Evolutionary conservation across 35 echinoderm and acorn worm species (phyloP).

Genomic region (Anneissia japonica): DNA sequence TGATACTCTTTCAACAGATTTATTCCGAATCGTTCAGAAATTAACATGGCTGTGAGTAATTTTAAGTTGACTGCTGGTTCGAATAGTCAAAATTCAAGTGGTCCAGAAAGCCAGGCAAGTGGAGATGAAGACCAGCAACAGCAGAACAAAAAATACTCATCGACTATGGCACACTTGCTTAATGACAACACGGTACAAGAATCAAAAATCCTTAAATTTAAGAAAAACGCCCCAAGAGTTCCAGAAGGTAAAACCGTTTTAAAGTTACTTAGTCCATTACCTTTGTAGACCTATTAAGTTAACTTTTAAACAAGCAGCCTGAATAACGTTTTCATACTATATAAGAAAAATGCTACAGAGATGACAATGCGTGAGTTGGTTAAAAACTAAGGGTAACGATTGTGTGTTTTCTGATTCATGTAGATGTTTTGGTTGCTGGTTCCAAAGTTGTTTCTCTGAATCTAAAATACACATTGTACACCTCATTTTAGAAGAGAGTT

Average conservation of each 20-base stretch:
- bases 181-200: constrained; percentile 36
- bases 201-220: constrained; percentile 70
- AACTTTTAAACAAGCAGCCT: too few species aligned
- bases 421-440: too few species aligned
- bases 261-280: not conserved
- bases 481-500: too few species aligned
- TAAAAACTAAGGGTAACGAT: too few species aligned
- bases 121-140: constrained; percentile 20
- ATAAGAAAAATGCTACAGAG: too few species aligned
- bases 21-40: constrained; percentile 82
- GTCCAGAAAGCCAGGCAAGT: not conserved
- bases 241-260: constrained; percentile 52
- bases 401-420: too few species aligned
- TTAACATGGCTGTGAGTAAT: constrained; percentile 57
- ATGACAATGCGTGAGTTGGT: too few species aligned
- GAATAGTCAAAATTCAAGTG: not conserved
- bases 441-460: too few species aligned
- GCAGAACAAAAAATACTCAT: not conserved
- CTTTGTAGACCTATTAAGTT: too few species aligned
- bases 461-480: too few species aligned
- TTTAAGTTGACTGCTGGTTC: constrained; percentile 35
- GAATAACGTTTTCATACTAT: too few species aligned
- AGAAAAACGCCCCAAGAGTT: constrained; percentile 70
- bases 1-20: constrained; percentile 30
- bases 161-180: constrained; percentile 36